Conservation (phyloP, 2,888 invertebrate genomes). For the Prosopocoilus inquinatus region DNA sequence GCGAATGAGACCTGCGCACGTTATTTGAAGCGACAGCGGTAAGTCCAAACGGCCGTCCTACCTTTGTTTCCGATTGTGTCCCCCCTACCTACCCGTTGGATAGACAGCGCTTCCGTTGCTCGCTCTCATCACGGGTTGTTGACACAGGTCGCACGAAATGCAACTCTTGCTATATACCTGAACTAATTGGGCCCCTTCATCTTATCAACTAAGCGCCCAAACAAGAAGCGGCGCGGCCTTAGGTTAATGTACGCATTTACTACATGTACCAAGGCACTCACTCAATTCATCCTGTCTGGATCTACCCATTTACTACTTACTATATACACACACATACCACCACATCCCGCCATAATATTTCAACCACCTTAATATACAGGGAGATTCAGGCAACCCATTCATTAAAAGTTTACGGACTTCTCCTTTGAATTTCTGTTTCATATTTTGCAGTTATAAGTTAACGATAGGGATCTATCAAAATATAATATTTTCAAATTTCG, state of each 20-base stretch:
- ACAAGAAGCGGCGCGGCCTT: constrained; percentile 1
- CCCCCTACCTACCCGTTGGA: constrained; percentile 26
- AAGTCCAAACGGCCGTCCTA: constrained; percentile 23
- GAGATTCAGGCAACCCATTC: too few species aligned
- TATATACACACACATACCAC: too few species aligned
- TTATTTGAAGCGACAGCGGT: constrained; percentile 24
- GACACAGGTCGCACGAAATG: constrained; percentile 30
- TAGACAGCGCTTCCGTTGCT: constrained; percentile 23
- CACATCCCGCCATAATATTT: too few species aligned
- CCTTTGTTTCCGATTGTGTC: constrained; percentile 30
- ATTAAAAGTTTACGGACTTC: too few species aligned
- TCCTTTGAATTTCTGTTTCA: too few species aligned
- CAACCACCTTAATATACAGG: too few species aligned
- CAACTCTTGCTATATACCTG: constrained; percentile 27
- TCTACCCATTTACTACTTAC: too few species aligned
- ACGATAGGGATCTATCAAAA: too few species aligned
- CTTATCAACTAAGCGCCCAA: constrained; percentile 11
- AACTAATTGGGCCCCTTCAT: constrained; percentile 32
- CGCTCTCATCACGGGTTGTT: constrained; percentile 31
- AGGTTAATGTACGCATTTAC: constrained; percentile 22
- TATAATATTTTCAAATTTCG: too few species aligned
- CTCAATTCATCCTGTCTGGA: constrained; percentile 15
- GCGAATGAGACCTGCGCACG: constrained; percentile 43
- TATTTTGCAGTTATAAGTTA: too few species aligned
- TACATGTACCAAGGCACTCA: neutral